These are phyloP conservation scores for Electrona antarctica DNA, from an alignment of 2,113 vertebrate genomes.

Conservation along the genomic window DNA sequence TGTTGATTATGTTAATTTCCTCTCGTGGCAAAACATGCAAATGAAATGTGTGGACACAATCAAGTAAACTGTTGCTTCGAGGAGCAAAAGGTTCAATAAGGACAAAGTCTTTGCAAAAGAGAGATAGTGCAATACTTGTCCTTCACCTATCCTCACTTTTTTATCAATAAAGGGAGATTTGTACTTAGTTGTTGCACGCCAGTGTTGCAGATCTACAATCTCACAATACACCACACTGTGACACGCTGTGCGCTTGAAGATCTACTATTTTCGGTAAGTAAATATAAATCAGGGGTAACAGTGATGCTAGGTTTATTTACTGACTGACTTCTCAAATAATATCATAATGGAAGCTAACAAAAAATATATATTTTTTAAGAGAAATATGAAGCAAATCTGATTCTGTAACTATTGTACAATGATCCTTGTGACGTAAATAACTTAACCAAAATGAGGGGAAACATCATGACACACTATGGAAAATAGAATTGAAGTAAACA, in stretches of 20 bases:
- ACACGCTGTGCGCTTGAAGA: too few relatives aligned
- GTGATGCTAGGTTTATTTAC: conserved; percentile 34
- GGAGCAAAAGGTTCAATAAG: conserved; percentile 59
- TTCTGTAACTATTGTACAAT: conserved; percentile 2
- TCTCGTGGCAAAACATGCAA: conserved; percentile 77
- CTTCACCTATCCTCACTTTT: conserved; percentile 56
- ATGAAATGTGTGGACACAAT: conserved; percentile 70
- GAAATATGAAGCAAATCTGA: conserved; percentile 29
- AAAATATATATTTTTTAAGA: conserved; percentile 31
- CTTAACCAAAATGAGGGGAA: background rate
- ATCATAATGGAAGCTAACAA: conserved; percentile 34
- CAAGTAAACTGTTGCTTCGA: conserved; percentile 60
- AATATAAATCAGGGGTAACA: background rate
- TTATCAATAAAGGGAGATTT: too few relatives aligned
- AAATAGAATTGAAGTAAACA: background rate
- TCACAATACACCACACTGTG: too few relatives aligned
- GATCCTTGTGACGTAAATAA: conserved; percentile 7
- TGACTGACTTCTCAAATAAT: conserved; percentile 41
- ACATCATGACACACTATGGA: too few relatives aligned
- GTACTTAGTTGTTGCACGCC: too few relatives aligned
- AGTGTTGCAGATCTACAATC: too few relatives aligned
- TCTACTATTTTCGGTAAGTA: too few relatives aligned
- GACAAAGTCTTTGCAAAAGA: conserved; percentile 56
- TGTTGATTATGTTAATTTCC: conserved; percentile 76
- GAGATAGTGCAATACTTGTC: conserved; percentile 58